Percentiles rank a stretch among this genome's conserved stretches.
phyloP scores from a whole-genome alignment of 2,888 invertebrate species.

The Patella pellucida region DNA sequence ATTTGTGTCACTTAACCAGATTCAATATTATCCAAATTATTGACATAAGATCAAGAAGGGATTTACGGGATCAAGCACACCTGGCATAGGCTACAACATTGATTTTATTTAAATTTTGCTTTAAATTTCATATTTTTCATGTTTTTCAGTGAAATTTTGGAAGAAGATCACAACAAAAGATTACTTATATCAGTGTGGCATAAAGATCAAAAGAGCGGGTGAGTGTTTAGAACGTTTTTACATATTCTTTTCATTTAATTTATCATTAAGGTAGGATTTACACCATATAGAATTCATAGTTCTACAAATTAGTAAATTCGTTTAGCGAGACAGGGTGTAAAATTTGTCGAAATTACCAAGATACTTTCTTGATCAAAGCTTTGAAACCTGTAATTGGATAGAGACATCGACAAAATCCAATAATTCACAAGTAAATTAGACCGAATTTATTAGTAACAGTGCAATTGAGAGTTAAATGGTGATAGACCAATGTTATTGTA shows the following conservation, averaged over 20 bases:
- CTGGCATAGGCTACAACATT: background rate
- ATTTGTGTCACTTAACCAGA: background rate
- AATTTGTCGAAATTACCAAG: background rate
- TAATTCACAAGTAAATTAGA: background rate
- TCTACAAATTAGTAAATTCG: no score
- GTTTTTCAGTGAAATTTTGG: constrained; percentile 61
- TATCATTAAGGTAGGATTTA: no score
- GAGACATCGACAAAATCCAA: background rate
- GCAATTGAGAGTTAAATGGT: no score
- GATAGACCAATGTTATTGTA: background rate
- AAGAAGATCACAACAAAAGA: constrained; percentile 63
- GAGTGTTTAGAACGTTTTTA: constrained; percentile 26
- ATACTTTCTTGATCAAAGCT: background rate
- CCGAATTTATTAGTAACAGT: no score
- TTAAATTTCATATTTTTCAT: background rate
- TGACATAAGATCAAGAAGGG: background rate
- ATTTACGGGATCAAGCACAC: constrained; percentile 6
- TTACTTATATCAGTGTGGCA: constrained; percentile 66
- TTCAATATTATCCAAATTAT: background rate
- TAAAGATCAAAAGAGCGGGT: constrained; percentile 54
- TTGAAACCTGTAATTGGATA: background rate
- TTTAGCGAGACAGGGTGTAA: background rate
- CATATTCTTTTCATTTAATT: background rate
- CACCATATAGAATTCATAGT: no score
- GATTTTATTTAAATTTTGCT: background rate